A percentile compares a stretch with the other conserved stretches of the same genome.
These are phyloP conservation scores for Andricus quercusramuli DNA, from an alignment of 2,888 invertebrate genomes.

Conservation along the genomic window DNA sequence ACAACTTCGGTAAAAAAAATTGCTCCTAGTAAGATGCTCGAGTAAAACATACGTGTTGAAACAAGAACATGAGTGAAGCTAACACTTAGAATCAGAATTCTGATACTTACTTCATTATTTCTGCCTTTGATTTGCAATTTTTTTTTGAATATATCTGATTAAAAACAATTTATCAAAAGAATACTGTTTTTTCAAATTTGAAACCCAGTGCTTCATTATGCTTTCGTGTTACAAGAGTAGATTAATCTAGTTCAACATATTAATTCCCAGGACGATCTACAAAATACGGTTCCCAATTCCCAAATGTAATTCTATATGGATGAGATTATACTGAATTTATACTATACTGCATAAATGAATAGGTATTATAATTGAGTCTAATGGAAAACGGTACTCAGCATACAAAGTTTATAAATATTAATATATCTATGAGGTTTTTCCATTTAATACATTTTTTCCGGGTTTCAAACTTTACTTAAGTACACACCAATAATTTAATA, in stretches of 20 bases:
- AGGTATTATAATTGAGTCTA: no score
- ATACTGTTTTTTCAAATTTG: neutral
- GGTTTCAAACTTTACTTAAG: neutral
- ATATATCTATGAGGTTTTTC: neutral
- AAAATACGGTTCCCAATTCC: no score
- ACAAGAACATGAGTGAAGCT: neutral
- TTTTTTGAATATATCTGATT: neutral
- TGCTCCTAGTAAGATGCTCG: conserved; percentile 20
- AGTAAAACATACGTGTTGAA: conserved; percentile 10
- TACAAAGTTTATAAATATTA: neutral
- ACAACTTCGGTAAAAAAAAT: conserved; percentile 50
- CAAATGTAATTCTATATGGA: no score
- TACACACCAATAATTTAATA: no score
- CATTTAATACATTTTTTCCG: neutral
- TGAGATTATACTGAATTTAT: no score
- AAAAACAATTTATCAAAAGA: neutral
- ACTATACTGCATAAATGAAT: no score
- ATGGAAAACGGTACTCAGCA: neutral
- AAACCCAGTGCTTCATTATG: no score
- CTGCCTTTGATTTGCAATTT: neutral
- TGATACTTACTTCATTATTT: neutral
- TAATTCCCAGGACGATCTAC: no score
- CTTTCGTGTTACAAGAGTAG: no score
- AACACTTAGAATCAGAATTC: neutral
- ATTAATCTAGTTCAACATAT: no score